Base-by-base conservation (phyloP, 2,888 invertebrate genomes). In the Oxyscelio sp. region DNA sequence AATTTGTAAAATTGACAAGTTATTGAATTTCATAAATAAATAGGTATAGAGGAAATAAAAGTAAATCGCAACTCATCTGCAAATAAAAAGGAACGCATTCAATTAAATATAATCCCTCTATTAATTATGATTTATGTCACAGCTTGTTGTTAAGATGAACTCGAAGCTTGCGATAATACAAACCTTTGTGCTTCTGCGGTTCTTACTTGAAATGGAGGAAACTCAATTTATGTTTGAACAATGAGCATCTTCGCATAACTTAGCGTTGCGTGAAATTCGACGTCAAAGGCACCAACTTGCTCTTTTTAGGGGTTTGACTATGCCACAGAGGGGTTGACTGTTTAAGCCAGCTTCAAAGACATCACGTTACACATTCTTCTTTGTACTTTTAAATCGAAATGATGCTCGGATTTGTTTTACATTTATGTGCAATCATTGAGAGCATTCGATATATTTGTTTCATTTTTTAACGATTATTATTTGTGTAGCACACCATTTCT, bases 201-300 rank as follows among this genome's bases (percentile, higher is more conserved):
- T 84, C 89, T 88, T 87, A 87, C 78, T 78, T 86, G 83, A 85
- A 82, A 86, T 85, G 81, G 75, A 68, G 78, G 73, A 86, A 91
- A 90, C 86, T 90, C 87, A 91, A 90, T 91, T 91, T 89, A 85
- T 89, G 89, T 80, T 92, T 91, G 90, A 93, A 92, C 92, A 93
- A 92, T 90, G 89, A 91, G 90, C 90, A 90, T 91, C 90, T 90
- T 92, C 91, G 90, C 89, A 89, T 88, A 90, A 92, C 88, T 90
- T 90, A 88, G 87, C 90, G 88, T 92, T 92, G 92, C 92, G 90
- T 93, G 88, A 93, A 91, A 92, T 90, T 87, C 92, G 87, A 90
- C 87, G 91, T 92, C 92, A 92, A 92, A 92, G 92, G 91, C 89
- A 89, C 85, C 87, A 88, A 82, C 83, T 81, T 89, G 84, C 85